These are phyloP conservation scores for Ciconia boyciana DNA, from an alignment of 2,113 vertebrate genomes.

Conservation along the genomic window DNA sequence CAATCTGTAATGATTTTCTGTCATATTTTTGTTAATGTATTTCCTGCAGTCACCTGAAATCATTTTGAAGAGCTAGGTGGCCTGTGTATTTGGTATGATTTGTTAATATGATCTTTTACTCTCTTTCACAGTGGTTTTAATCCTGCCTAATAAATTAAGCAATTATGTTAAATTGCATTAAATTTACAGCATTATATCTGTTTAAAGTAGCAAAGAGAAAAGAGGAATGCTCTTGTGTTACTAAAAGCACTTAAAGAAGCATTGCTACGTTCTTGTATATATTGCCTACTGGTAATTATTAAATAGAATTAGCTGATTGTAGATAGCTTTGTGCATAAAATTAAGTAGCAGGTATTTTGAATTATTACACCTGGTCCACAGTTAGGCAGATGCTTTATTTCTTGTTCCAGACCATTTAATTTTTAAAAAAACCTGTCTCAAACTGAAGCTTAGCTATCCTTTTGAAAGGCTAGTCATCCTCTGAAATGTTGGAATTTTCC, in stretches of 20 bases:
- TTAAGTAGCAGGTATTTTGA: not conserved
- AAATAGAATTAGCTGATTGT: not conserved
- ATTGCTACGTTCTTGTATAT: not conserved
- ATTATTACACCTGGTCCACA: not conserved
- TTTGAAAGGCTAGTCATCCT: not conserved
- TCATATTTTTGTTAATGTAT: not conserved
- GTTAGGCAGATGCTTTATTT: not conserved
- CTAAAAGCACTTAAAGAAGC: not conserved
- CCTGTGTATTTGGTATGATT: not conserved
- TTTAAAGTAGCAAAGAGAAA: not conserved
- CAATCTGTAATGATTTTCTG: not conserved
- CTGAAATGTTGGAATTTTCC: not conserved
- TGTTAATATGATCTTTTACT: not conserved
- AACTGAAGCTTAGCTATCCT: not conserved
- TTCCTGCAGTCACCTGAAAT: not conserved
- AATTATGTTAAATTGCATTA: not conserved
- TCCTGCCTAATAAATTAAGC: not conserved
- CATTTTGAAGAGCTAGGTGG: not conserved
- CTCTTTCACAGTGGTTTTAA: not conserved
- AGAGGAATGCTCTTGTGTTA: not conserved
- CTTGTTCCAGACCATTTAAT: not conserved
- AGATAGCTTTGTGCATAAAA: not conserved
- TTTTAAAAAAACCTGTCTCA: not conserved
- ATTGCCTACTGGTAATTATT: not conserved
- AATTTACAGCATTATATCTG: not conserved